Evolutionary conservation across 1,140 invertebrate genomes (phyloP).

Genomic region (Drosophila kohkoa): DNA sequence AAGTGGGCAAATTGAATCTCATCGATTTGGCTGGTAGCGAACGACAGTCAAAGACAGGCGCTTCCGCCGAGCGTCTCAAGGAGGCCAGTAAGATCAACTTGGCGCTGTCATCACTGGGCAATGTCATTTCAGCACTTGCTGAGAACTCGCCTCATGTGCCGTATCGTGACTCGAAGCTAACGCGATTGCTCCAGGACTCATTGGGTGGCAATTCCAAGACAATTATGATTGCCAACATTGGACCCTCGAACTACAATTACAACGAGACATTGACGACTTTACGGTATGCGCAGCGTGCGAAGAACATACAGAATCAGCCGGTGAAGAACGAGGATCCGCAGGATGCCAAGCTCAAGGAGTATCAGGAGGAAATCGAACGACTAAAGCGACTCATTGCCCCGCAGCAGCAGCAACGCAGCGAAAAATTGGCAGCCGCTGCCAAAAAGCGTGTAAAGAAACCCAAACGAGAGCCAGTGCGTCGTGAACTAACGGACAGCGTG

Average conservation of each 20-base stretch:
- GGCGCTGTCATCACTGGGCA: constrained; percentile 95
- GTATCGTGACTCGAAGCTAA: constrained; percentile 97
- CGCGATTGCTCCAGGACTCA: constrained; percentile 96
- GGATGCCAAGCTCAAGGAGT: constrained; percentile 94
- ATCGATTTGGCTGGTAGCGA: constrained; percentile 94
- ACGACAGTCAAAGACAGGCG: constrained; percentile 95
- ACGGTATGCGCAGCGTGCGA: constrained; percentile 96
- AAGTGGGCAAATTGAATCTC: constrained; percentile 91
- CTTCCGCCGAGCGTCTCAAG: constrained; percentile 94
- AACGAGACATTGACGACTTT: constrained; percentile 97
- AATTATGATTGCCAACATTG: constrained; percentile 98
- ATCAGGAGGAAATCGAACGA: constrained; percentile 93
- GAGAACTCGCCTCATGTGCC: constrained; percentile 95
- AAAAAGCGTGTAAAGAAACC: constrained; percentile 66
- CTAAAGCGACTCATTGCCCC: constrained; percentile 86
- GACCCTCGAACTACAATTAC: constrained; percentile 97
- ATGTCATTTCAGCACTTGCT: constrained; percentile 97
- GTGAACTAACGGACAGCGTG: constrained; percentile 24
- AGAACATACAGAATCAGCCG: constrained; percentile 97
- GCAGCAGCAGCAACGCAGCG: constrained; percentile 79
- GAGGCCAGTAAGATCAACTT: constrained; percentile 98
- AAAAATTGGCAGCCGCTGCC: constrained; percentile 62
- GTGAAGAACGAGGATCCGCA: constrained; percentile 98
- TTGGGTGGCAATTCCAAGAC: constrained; percentile 98
- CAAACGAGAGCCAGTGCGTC: constrained; percentile 51